These are phyloP conservation scores for Dasyornis broadbenti DNA, from an alignment of 2,113 vertebrate species.

Conservation along the genomic window DNA sequence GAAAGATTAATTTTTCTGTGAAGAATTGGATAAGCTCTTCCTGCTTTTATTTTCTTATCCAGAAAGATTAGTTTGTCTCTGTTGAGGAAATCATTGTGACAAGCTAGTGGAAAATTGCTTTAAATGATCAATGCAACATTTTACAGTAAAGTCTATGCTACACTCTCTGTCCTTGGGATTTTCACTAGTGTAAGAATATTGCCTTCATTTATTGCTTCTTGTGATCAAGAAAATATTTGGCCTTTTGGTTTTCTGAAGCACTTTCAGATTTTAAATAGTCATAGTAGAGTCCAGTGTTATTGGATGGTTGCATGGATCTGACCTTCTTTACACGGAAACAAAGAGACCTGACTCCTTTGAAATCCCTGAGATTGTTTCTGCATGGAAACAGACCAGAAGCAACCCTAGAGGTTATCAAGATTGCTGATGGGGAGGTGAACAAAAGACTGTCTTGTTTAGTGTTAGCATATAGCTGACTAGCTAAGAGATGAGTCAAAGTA, in stretches of 20 bases:
- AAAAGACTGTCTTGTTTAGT: not conserved
- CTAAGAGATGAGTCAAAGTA: constrained; percentile 7
- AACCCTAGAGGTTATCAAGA: not conserved
- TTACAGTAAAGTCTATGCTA: not conserved
- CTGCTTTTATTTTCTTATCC: not conserved
- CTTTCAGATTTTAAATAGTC: not conserved
- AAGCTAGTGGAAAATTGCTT: not conserved
- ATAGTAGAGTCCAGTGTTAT: not conserved
- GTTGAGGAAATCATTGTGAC: not conserved
- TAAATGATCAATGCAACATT: rapidly evolving
- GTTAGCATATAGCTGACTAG: not conserved
- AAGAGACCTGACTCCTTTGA: not conserved
- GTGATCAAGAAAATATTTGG: not conserved
- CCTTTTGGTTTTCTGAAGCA: not conserved
- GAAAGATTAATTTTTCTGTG: not conserved
- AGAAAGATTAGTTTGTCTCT: not conserved
- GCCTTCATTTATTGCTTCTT: not conserved
- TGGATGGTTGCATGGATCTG: rapidly evolving
- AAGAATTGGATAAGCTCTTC: not conserved
- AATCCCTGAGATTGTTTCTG: not conserved
- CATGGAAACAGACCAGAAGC: not conserved
- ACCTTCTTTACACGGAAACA: not conserved
- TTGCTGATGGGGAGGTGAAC: not conserved
- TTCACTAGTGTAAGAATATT: not conserved
- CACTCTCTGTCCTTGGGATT: not conserved